phyloP scores from a whole-genome alignment of 1,140 invertebrate genomes.

The Polypedilum vanderplanki region DNA sequence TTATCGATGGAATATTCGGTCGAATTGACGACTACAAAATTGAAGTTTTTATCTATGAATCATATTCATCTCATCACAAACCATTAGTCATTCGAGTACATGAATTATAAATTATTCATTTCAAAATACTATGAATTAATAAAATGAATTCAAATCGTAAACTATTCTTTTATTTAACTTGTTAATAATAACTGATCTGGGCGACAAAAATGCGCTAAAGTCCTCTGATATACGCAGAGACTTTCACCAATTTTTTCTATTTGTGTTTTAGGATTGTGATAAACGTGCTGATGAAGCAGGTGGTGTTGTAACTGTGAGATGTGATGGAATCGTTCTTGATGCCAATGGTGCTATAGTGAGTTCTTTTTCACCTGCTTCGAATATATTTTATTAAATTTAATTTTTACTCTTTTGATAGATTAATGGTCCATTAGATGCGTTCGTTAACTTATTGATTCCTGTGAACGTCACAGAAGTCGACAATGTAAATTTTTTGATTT shows the following conservation, averaged over 20 bases:
- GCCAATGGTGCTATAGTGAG: slow-evolving; percentile 1
- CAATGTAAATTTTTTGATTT: not conserved
- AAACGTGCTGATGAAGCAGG: not conserved
- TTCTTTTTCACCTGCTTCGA: not conserved
- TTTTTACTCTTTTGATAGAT: not conserved
- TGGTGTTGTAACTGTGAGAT: not conserved
- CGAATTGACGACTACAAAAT: too few species aligned
- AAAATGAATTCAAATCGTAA: too few species aligned
- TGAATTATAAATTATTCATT: too few species aligned
- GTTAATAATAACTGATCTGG: too few species aligned
- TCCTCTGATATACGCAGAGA: too few species aligned
- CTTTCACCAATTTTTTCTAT: not conserved
- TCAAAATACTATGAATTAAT: too few species aligned
- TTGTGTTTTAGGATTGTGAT: not conserved
- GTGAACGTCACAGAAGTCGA: not conserved
- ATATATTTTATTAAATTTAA: not conserved
- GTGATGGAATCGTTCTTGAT: not conserved
- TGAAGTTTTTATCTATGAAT: too few species aligned
- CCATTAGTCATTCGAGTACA: too few species aligned
- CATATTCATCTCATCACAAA: too few species aligned
- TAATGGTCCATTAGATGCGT: slow-evolving; percentile 15
- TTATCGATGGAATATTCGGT: too few species aligned
- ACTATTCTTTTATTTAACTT: too few species aligned
- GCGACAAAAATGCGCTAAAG: too few species aligned
- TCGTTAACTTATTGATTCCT: not conserved